Conservation (phyloP, 2,113 vertebrate species). For the Brachirus orientalis region DNA sequence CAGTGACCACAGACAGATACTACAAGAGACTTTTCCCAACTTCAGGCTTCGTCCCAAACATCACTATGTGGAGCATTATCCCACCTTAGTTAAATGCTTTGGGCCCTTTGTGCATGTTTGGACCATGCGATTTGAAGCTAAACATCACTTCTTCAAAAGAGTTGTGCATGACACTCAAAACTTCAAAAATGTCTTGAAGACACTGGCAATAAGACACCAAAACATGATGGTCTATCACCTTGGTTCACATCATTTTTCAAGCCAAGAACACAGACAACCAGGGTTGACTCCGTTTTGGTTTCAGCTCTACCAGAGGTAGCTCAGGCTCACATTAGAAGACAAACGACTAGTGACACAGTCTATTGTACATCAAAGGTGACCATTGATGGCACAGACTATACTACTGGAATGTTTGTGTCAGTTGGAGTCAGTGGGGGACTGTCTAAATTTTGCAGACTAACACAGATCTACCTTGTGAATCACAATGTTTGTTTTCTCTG, state of each 20-base stretch:
- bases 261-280: neutral
- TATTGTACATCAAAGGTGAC: slow-evolving; percentile 14
- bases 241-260: neutral
- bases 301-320: too few species aligned
- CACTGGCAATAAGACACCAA: too few species aligned
- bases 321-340: too few species aligned
- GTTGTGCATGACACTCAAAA: too few species aligned
- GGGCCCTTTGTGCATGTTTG: too few species aligned
- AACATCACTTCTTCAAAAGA: too few species aligned
- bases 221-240: too few species aligned
- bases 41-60: slow-evolving; percentile 12
- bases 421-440: slow-evolving; percentile 12
- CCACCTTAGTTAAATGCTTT: too few species aligned
- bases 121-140: too few species aligned
- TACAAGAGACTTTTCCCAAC: neutral
- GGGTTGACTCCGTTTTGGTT: slow-evolving; percentile 9
- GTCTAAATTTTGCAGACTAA: slow-evolving; percentile 9
- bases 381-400: slow-evolving; percentile 24
- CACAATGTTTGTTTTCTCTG: slow-evolving; percentile 36
- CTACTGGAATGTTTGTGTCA: slow-evolving; percentile 19
- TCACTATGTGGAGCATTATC: slow-evolving; percentile 11
- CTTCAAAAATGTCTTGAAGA: too few species aligned
- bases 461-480: slow-evolving; percentile 36
- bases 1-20: slow-evolving; percentile 3
- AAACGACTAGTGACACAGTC: slow-evolving; percentile 2